These are phyloP conservation scores for Hymenopus coronatus DNA, from an alignment of 2,888 invertebrate species.

Conservation along the genomic window DNA sequence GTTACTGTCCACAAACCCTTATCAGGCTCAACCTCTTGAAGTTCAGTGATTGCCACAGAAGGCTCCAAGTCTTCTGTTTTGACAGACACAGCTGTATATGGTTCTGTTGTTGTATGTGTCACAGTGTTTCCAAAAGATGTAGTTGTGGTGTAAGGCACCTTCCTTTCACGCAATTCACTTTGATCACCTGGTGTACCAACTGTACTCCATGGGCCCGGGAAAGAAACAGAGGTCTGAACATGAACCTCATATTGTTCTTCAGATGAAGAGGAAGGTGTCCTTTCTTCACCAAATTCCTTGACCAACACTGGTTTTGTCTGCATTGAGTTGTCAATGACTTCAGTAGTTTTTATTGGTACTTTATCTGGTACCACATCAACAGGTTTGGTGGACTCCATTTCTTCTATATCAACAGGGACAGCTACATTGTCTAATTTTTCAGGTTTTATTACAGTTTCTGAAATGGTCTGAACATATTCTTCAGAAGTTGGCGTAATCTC, in stretches of 20 bases:
- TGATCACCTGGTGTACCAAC: neutral
- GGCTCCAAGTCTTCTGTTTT: too few species aligned
- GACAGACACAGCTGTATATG: too few species aligned
- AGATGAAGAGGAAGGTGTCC: slow-evolving; percentile 21
- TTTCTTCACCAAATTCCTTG: slow-evolving; percentile 47
- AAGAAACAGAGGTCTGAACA: slow-evolving; percentile 56
- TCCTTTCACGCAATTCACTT: too few species aligned
- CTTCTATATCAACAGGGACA: slow-evolving; percentile 27
- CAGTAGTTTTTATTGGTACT: neutral
- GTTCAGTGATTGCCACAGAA: neutral
- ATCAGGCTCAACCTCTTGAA: neutral
- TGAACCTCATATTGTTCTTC: slow-evolving; percentile 62
- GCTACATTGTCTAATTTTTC: neutral
- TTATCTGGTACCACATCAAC: neutral
- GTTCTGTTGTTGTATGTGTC: too few species aligned
- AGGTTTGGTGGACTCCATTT: neutral
- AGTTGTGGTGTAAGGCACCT: too few species aligned
- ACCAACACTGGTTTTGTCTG: slow-evolving; percentile 61
- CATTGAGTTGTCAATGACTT: slow-evolving; percentile 45
- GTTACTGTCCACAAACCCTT: neutral
- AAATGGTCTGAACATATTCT: neutral
- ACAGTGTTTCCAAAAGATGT: too few species aligned
- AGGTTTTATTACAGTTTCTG: neutral
- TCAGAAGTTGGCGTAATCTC: neutral
- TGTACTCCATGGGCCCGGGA: slow-evolving; percentile 43